A percentile compares a stretch with the other conserved stretches of the same genome.
phyloP scores from a whole-genome alignment of 2,888 invertebrate genomes.

The Tromatobia lineatoria region DNA sequence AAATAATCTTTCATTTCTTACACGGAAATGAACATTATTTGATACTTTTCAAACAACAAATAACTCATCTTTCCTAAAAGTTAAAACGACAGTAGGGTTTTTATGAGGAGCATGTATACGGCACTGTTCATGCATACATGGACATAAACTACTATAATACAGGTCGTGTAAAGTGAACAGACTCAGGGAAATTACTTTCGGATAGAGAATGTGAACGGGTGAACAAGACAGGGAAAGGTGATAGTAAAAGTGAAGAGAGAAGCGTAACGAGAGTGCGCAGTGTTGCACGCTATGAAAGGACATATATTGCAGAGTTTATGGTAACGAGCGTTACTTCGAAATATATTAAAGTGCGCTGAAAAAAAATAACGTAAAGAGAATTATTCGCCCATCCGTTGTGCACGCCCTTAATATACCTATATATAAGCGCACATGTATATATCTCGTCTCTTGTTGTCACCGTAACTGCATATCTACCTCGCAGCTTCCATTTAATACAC shows the following conservation, averaged over 20 bases:
- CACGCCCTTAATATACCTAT: neutral
- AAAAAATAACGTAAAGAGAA: conserved; percentile 27
- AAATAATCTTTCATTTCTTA: neutral
- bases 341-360: conserved; percentile 41
- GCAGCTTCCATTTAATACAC: conserved; percentile 6
- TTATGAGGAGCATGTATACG: neutral
- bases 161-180: conserved; percentile 16
- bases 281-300: conserved; percentile 14
- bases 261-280: conserved; percentile 15
- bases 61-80: neutral
- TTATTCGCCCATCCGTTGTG: conserved; percentile 19
- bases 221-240: conserved; percentile 16
- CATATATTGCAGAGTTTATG: conserved; percentile 34
- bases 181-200: conserved; percentile 32
- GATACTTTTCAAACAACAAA: neutral
- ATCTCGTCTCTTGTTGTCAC: conserved; percentile 16
- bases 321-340: conserved; percentile 35
- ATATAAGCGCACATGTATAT: neutral
- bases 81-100: neutral
- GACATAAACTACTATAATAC: conserved; percentile 7
- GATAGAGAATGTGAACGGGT: conserved; percentile 20
- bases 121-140: neutral
- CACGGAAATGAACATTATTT: neutral
- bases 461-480: neutral
- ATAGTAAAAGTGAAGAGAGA: conserved; percentile 17